Base-by-base conservation (phyloP, 1,140 invertebrate species). In the Pseudoatta argentina region DNA sequence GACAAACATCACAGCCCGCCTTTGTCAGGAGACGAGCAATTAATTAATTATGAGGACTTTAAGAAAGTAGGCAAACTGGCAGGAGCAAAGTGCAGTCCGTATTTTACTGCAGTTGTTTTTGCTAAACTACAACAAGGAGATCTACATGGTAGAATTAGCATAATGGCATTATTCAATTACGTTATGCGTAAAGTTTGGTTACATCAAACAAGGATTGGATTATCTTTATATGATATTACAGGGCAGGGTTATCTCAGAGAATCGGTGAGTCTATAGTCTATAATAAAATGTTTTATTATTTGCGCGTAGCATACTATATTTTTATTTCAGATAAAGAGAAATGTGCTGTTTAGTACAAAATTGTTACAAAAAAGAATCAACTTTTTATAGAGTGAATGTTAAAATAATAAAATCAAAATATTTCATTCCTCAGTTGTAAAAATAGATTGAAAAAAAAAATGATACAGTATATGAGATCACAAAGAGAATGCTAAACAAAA, bases 151-250 rank as follows among this genome's bases (percentile, higher is more conserved):
- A 95, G 97, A 83, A 97, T 98, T 5, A 97, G 97, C 57, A 97
- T 98, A 4, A 96, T 97, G 93, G 97, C 98, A 10, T 96, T 99
- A 63, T 99, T 99, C 93, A 99, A 99, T 92, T 99, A 99, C 94
- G 97, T 98, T 0, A 99, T 99, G 98, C 96, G 98, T 24, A 98
- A 99, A 94, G 97, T 98, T 5, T 99, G 98, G 98, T 94, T 99
- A 8, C 97, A 98, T 92, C 98, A 99, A 94, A 99, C 98, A 1
- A 96, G 98, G 92, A 98, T 99, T 87, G 98, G 98, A 0, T 95
- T 99, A 7, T 99, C 98, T 0, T 95, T 99, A 7, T 99, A 99
- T 94, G 99, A 99, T 96, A 97, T 98, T 7, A 97, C 97, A 18
- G 99, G 99, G 0, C 97, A 98, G 92, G 99, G 99, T 21, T 99